phyloP scores from a whole-genome alignment of 2,797 vertebrate species.

The Poecile montanus region DNA sequence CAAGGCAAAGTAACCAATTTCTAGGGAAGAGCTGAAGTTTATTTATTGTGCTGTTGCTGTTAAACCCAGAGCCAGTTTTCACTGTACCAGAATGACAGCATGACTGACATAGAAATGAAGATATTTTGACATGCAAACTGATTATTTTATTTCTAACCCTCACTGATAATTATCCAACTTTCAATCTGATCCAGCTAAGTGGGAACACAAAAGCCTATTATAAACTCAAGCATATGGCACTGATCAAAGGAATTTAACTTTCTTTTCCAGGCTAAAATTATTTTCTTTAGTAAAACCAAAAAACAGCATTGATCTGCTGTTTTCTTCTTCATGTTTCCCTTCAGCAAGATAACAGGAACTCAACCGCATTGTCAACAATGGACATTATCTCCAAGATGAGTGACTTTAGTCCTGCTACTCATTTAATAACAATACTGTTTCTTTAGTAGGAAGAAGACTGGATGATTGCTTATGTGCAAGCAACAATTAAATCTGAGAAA shows the following conservation, averaged over 20 bases:
- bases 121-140: slow-evolving; percentile 29
- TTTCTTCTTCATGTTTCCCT: background rate
- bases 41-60: background rate
- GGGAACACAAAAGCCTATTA: slow-evolving; percentile 19
- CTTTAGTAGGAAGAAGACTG: background rate
- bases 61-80: background rate
- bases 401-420: background rate
- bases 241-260: background rate
- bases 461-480: background rate
- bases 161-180: slow-evolving; percentile 15
- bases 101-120: background rate
- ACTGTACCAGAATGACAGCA: background rate
- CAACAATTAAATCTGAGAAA: slow-evolving; percentile 2
- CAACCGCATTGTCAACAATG: background rate
- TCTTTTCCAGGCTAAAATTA: background rate
- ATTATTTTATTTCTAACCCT: slow-evolving; percentile 28
- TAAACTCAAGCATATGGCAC: slow-evolving; percentile 1
- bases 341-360: background rate
- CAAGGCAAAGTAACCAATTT: background rate
- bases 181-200: slow-evolving; percentile 20
- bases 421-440: background rate
- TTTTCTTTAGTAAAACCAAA: slow-evolving; percentile 9
- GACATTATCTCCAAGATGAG: background rate
- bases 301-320: background rate
- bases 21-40: background rate